These are phyloP conservation scores for Ctena decussata DNA, from an alignment of 2,888 invertebrate species.

Conservation along the genomic window DNA sequence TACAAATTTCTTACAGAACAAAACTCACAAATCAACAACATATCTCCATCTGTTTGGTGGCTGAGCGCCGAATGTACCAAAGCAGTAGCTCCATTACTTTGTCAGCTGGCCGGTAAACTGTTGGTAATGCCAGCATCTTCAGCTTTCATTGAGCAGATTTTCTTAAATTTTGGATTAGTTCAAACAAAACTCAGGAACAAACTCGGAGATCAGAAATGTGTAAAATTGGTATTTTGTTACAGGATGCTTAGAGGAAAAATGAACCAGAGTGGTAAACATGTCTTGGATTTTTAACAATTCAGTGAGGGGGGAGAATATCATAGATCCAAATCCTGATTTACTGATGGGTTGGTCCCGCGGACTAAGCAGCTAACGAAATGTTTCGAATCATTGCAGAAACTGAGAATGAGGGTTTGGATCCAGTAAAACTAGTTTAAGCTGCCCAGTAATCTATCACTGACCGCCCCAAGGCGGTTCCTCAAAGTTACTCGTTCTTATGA, in stretches of 20 bases:
- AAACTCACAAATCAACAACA: constrained; percentile 23
- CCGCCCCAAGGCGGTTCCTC: too few species aligned
- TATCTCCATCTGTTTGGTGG: constrained; percentile 42
- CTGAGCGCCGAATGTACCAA: background rate
- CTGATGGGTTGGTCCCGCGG: too few species aligned
- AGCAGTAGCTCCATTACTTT: background rate
- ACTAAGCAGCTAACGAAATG: too few species aligned
- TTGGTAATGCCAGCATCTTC: constrained; percentile 20
- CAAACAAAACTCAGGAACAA: constrained; percentile 23
- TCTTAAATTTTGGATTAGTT: constrained; percentile 21
- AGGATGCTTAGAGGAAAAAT: constrained; percentile 28
- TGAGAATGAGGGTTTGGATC: too few species aligned
- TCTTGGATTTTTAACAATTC: too few species aligned
- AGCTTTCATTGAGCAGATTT: constrained; percentile 1
- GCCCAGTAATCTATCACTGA: too few species aligned
- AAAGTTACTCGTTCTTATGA: too few species aligned
- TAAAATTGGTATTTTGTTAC: constrained; percentile 53
- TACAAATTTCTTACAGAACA: too few species aligned
- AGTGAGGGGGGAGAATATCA: too few species aligned
- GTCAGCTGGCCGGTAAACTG: background rate
- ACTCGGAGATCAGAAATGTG: constrained; percentile 27
- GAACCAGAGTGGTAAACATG: constrained; percentile 38
- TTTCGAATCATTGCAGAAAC: too few species aligned
- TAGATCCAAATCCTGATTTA: too few species aligned
- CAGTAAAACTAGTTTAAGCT: too few species aligned